These are phyloP conservation scores for Bovichtus variegatus DNA, from an alignment of 2,797 vertebrate genomes.

Conservation along the genomic window DNA sequence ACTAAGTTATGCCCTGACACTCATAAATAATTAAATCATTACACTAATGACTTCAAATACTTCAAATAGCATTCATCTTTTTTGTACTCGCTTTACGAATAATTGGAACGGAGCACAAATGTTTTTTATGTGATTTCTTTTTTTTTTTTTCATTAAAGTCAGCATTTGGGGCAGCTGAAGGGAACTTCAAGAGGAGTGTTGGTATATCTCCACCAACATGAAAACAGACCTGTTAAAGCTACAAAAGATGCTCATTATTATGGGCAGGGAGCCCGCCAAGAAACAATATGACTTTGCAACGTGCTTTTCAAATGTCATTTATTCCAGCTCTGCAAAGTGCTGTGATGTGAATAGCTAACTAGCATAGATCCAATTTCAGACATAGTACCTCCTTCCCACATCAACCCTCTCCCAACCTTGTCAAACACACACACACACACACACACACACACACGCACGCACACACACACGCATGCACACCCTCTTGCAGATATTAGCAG, in stretches of 20 bases:
- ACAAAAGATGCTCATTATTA: constrained; percentile 40
- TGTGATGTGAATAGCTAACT: constrained; percentile 56
- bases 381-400: constrained; percentile 17
- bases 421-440: constrained; percentile 11
- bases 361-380: constrained; percentile 47
- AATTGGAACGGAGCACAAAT: constrained; percentile 63
- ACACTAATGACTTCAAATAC: constrained; percentile 80
- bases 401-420: constrained; percentile 4
- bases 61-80: constrained; percentile 75
- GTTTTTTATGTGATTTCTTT: constrained; percentile 32
- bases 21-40: constrained; percentile 82
- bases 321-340: constrained; percentile 43
- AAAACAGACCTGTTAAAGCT: constrained; percentile 55
- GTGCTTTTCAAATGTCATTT: constrained; percentile 45
- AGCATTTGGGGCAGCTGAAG: constrained; percentile 27
- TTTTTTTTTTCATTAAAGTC: constrained; percentile 6
- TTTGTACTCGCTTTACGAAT: constrained; percentile 60
- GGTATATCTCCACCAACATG: constrained; percentile 41
- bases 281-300: constrained; percentile 45
- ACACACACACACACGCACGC: constrained; percentile 12
- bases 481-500: constrained; percentile 12
- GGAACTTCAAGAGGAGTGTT: constrained; percentile 35
- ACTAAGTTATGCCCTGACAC: constrained; percentile 67
- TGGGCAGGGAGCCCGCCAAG: constrained; percentile 29
- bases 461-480: constrained; percentile 6